A percentile compares a stretch with the other conserved stretches of the same genome.
Evolutionary conservation across 92 coral and sea anemone genomes (phyloP).

Genomic region (Umimayanthus kanabou): DNA sequence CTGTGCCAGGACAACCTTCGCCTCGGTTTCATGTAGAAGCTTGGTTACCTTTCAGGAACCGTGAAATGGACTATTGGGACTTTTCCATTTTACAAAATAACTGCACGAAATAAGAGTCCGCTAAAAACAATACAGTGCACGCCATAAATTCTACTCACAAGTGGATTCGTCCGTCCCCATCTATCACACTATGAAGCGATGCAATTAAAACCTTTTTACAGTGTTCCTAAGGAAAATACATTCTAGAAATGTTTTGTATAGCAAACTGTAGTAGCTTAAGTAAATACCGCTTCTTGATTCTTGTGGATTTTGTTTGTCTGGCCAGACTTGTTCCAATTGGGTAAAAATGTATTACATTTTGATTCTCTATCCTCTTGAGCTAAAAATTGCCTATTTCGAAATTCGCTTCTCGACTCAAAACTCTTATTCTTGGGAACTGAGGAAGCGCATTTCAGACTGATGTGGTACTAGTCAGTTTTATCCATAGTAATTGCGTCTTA

Average conservation of each 20-base stretch:
- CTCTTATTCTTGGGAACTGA: not conserved
- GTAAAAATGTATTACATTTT: not conserved
- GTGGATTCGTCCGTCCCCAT: not conserved
- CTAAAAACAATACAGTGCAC: not conserved
- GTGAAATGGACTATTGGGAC: too few species aligned
- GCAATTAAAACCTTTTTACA: too few species aligned
- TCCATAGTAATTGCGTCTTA: too few species aligned
- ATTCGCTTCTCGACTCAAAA: not conserved
- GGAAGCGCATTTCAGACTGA: not conserved
- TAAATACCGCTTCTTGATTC: not conserved
- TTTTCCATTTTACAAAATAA: not conserved
- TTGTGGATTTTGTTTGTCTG: not conserved
- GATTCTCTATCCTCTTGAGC: not conserved
- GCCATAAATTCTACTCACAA: not conserved
- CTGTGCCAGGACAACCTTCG: too few species aligned
- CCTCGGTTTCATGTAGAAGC: too few species aligned
- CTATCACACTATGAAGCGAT: too few species aligned
- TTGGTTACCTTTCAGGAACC: too few species aligned
- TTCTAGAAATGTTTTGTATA: not conserved
- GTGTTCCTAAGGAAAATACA: not conserved
- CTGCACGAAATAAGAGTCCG: not conserved
- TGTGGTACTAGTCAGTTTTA: not conserved
- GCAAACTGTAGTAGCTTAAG: not conserved
- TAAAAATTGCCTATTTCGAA: not conserved
- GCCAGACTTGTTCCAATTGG: not conserved